These are phyloP conservation scores for Cephus pygmeus DNA, from an alignment of 2,888 invertebrate genomes.

Conservation along the genomic window DNA sequence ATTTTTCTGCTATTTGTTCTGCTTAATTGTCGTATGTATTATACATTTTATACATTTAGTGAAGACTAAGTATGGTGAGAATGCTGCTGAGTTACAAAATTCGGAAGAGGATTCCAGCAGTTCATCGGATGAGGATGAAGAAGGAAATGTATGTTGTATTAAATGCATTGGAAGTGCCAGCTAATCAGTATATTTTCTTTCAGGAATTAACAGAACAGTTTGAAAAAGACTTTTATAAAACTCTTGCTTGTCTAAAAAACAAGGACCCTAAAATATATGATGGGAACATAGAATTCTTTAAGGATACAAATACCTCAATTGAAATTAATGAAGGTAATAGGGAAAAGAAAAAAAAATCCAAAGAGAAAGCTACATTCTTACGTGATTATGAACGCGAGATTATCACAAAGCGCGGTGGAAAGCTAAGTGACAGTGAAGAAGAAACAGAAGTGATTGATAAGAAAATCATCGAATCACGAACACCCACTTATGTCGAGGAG, in stretches of 20 bases:
- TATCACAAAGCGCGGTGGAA: constrained; percentile 76
- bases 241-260: constrained; percentile 85
- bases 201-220: constrained; percentile 74
- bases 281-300: constrained; percentile 78
- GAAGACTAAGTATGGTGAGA: constrained; percentile 80
- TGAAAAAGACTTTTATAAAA: constrained; percentile 89
- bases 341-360: constrained; percentile 56
- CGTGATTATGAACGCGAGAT: constrained; percentile 85
- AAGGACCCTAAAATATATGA: constrained; percentile 93
- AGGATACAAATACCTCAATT: constrained; percentile 54
- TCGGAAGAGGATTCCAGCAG: constrained; percentile 65
- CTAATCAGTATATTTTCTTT: constrained; percentile 19
- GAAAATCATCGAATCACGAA: constrained; percentile 46
- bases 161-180: neutral
- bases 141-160: constrained; percentile 66
- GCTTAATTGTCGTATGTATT: neutral
- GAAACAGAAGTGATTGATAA: constrained; percentile 45
- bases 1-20: constrained; percentile 4
- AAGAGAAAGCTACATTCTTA: constrained; percentile 73
- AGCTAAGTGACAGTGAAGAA: constrained; percentile 60
- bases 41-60: constrained; percentile 66
- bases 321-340: constrained; percentile 5
- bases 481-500: constrained; percentile 75
- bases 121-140: constrained; percentile 74
- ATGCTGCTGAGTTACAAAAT: constrained; percentile 60